Evolutionary conservation across 1,140 invertebrate species (phyloP).

Genomic region (Bombyx mori): ASM3026992v2 NC_085115.1:8324001-8324500

Average conservation of each 20-base stretch:
- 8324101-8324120: too few species aligned
- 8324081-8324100: too few species aligned
- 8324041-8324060: too few species aligned
- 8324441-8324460: not conserved
- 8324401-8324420: not conserved
- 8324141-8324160: not conserved
- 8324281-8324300: slow-evolving; percentile 23
- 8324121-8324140: not conserved
- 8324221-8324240: slow-evolving; percentile 55
- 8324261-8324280: slow-evolving; percentile 31
- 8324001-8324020: too few species aligned
- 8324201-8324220: not conserved
- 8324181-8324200: not conserved
- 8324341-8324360: not conserved
- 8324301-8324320: slow-evolving; percentile 13
- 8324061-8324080: too few species aligned
- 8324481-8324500: slow-evolving; percentile 3
- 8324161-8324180: not conserved
- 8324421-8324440: not conserved
- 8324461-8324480: not conserved
- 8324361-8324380: too few species aligned
- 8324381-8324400: too few species aligned
- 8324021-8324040: too few species aligned
- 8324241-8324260: slow-evolving; percentile 50
- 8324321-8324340: not conserved